phyloP scores from a whole-genome alignment of 2,113 vertebrate genomes.

The Donacobius atricapilla region DNA sequence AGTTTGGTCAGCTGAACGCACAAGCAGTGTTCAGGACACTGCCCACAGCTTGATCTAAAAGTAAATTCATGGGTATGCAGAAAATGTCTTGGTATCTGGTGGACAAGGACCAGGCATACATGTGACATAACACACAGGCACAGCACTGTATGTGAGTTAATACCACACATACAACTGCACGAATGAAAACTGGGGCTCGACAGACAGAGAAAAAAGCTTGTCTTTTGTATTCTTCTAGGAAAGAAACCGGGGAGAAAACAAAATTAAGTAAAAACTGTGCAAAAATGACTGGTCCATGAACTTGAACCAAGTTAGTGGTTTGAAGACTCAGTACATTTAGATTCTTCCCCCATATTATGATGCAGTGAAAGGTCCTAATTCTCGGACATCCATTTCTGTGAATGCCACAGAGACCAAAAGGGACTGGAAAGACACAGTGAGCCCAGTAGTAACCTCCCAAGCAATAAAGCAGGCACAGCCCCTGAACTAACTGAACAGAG shows the following conservation, averaged over 20 bases:
- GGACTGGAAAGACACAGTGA: background rate
- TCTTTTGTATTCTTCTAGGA: background rate
- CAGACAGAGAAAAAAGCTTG: background rate
- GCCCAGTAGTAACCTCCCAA: background rate
- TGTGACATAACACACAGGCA: background rate
- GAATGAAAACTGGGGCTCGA: background rate
- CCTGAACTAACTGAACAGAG: background rate
- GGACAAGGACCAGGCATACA: background rate
- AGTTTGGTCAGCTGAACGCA: background rate
- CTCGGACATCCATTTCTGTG: background rate
- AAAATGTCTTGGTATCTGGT: background rate
- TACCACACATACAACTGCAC: accelerated
- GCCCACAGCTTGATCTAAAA: background rate
- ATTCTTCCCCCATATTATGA: background rate
- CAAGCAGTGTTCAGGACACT: background rate
- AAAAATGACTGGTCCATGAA: background rate
- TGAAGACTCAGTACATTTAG: background rate
- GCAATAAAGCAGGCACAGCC: background rate
- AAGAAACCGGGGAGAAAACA: background rate
- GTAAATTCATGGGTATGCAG: background rate
- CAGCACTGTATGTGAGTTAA: background rate
- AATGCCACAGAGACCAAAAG: background rate
- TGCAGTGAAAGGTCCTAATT: background rate
- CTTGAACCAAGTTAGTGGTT: background rate
- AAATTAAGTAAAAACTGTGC: background rate